A percentile compares a stretch with the other conserved stretches of the same genome.
Conservation (phyloP, 2,888 invertebrate genomes). For the Arenicola marina region DNA sequence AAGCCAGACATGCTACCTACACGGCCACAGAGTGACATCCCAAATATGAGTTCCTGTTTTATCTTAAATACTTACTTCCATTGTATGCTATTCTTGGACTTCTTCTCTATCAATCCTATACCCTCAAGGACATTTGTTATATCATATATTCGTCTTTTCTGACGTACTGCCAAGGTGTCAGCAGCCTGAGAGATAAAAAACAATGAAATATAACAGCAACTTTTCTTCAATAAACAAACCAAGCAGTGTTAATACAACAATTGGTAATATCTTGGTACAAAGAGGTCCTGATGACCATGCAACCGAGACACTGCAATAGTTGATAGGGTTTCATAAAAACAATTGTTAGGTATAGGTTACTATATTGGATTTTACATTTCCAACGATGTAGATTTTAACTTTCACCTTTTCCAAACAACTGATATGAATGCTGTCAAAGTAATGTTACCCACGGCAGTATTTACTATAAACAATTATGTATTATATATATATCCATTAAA, state of each 20-base stretch:
- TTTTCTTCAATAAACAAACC: background rate
- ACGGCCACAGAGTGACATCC: background rate
- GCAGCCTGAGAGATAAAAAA: slow-evolving; percentile 68
- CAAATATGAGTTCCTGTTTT: background rate
- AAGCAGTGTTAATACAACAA: too few species aligned
- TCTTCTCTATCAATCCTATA: slow-evolving; percentile 92
- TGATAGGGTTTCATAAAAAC: too few species aligned
- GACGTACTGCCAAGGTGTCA: slow-evolving; percentile 79
- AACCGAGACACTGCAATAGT: background rate
- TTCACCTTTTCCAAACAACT: background rate
- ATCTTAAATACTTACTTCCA: slow-evolving; percentile 74
- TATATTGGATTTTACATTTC: too few species aligned
- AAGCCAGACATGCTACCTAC: background rate
- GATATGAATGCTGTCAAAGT: too few species aligned
- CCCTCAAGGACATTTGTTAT: slow-evolving; percentile 96
- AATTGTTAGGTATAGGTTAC: too few species aligned
- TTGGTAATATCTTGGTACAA: background rate
- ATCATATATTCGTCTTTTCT: slow-evolving; percentile 94
- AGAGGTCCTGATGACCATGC: background rate
- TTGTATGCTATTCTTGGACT: slow-evolving; percentile 96
- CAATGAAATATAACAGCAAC: background rate
- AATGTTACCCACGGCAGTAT: too few species aligned
- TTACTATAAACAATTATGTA: too few species aligned
- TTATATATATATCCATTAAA: too few species aligned
- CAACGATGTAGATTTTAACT: background rate